Base-by-base conservation (phyloP, 2,797 vertebrate species). In the Phataginus tricuspis region DNA sequence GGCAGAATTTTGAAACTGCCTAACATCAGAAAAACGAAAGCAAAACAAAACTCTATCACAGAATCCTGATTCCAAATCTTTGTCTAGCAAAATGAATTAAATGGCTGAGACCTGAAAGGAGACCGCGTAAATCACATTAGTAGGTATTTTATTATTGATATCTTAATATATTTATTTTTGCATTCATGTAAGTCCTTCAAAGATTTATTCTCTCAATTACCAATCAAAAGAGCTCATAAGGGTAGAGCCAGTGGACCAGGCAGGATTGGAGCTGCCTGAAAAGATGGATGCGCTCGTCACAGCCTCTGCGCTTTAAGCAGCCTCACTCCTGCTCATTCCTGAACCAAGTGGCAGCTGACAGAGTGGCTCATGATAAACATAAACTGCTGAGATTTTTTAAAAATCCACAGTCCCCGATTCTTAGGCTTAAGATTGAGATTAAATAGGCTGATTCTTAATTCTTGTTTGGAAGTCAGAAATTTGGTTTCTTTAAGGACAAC, bases 121-220 rank as follows among this genome's bases (percentile, higher is more conserved):
- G 57, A 86, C 69, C 61, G 80, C 57, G 97, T 94, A 96, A 98
- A 98, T 97, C 95, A 96, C 13, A 64, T 79, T 86, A 89, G 88
- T 61, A 95, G 77, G 75, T 85, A 96, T 95, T 98, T 98, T 97
- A 97, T 97, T 95, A 78, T 89, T 84, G 80, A 95, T 98, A 97
- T 97, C 91, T 97, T 98, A 55, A 39, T 86, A 34, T 86, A 29
- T 78, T 25, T 84, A 21, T 94, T 92, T 97, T 96, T 97, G 95
- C 96, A 96, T 97, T 98, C 97, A 95, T 98, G 82, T 94, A 98
- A 97, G 90, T 97, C 98, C 97, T 98, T 96, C 94, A 93, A 97
- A 98, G 97, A 98, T 98, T 98, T 98, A 98, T 98, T 97, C 85
- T 98, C 97, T 98, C 98, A 98, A 97, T 98, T 98, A 98, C 97